These are phyloP conservation scores for Furnarius figulus DNA, from an alignment of 2,113 vertebrate genomes.

Conservation along the genomic window DNA sequence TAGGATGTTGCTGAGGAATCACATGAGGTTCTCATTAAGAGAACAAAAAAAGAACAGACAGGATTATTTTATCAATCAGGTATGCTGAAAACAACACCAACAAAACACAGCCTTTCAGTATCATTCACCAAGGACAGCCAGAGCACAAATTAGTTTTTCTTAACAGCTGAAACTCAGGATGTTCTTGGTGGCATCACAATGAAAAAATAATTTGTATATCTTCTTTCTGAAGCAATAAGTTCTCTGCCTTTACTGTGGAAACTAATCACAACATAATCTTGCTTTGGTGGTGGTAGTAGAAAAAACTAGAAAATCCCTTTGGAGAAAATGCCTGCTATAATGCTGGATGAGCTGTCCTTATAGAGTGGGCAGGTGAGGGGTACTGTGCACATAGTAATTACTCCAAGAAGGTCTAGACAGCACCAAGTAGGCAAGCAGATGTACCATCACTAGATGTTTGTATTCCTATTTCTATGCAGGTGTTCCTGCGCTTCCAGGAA, in stretches of 20 bases:
- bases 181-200: neutral
- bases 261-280: neutral
- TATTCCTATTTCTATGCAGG: neutral
- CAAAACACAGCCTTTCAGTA: neutral
- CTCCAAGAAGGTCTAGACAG: neutral
- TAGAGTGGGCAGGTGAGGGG: neutral
- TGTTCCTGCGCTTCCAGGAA: conserved; percentile 47
- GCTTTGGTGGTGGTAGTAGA: neutral
- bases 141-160: neutral
- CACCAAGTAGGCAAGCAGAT: neutral
- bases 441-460: neutral
- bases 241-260: neutral
- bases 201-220: neutral
- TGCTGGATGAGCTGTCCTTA: neutral
- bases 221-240: neutral
- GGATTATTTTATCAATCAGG: conserved; percentile 64
- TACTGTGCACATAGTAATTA: neutral
- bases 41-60: conserved; percentile 60
- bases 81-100: conserved; percentile 26
- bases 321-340: neutral
- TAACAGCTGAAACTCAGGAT: neutral
- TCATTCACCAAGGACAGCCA: neutral
- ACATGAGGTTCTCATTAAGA: conserved; percentile 67
- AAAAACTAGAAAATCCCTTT: neutral
- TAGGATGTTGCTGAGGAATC: neutral